A percentile compares a stretch with the other conserved stretches of the same genome.
These are phyloP conservation scores for Venusia cambrica DNA, from an alignment of 2,888 invertebrate species.

Conservation along the genomic window DNA sequence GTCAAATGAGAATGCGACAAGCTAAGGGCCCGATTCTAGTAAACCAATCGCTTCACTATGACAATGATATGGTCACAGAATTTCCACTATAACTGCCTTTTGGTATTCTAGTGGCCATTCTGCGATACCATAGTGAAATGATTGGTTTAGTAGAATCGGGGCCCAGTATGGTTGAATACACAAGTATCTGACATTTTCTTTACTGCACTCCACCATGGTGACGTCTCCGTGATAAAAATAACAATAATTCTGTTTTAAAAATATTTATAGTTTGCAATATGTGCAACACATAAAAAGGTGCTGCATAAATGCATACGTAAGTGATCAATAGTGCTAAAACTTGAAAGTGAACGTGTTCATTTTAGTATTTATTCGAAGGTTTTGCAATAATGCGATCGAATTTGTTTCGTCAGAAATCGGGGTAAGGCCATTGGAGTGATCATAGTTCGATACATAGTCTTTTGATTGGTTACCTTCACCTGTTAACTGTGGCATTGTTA, in stretches of 20 bases:
- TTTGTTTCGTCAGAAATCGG: constrained; percentile 50
- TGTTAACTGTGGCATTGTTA: constrained; percentile 37
- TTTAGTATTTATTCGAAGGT: constrained; percentile 43
- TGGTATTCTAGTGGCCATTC: too few species aligned
- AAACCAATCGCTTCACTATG: too few species aligned
- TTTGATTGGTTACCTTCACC: constrained; percentile 45
- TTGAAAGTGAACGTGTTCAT: constrained; percentile 49
- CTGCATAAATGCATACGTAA: constrained; percentile 21
- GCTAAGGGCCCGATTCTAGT: too few species aligned
- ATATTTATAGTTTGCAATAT: constrained; percentile 1
- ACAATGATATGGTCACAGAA: too few species aligned
- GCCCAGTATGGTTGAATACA: too few species aligned
- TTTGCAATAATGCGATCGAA: constrained; percentile 50
- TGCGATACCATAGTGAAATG: too few species aligned
- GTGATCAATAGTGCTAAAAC: constrained; percentile 32
- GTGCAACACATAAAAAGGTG: constrained; percentile 14
- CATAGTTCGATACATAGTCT: constrained; percentile 41
- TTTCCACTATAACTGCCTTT: too few species aligned
- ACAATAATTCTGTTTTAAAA: too few species aligned
- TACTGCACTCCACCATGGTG: constrained; percentile 3
- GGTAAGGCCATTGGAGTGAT: constrained; percentile 59
- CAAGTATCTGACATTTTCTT: constrained; percentile 4
- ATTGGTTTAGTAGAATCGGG: too few species aligned
- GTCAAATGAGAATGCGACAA: constrained; percentile 65
- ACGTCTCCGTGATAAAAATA: too few species aligned